Conservation (phyloP, 2,888 invertebrate species). For the Drosophila ezoana region DNA sequence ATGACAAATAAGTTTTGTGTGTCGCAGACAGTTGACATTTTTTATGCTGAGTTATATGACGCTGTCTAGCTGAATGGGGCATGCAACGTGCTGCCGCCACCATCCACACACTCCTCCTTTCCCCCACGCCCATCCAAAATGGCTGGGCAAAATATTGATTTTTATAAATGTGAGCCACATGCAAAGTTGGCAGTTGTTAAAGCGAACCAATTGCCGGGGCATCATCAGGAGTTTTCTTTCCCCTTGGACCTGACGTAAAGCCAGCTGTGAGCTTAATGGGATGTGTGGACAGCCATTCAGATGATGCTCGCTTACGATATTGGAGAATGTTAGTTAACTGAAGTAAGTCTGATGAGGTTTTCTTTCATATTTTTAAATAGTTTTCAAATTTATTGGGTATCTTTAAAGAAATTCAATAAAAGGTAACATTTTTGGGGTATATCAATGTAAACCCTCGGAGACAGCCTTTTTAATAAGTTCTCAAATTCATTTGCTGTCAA, state of each 20-base stretch:
- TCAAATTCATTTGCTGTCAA: too few relatives aligned
- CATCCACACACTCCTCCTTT: background rate
- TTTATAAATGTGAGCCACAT: conserved; percentile 72
- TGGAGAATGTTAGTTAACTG: background rate
- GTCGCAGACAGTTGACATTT: conserved; percentile 79
- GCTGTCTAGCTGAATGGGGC: conserved; percentile 57
- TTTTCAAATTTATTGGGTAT: too few relatives aligned
- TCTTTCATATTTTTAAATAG: background rate
- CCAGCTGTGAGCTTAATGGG: conserved; percentile 33
- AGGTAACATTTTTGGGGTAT: too few relatives aligned
- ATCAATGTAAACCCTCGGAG: too few relatives aligned
- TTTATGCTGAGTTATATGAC: conserved; percentile 73
- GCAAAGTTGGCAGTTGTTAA: conserved; percentile 76
- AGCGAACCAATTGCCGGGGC: conserved; percentile 57
- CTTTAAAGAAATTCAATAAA: too few relatives aligned
- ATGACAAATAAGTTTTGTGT: conserved; percentile 79
- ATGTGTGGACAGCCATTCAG: conserved; percentile 35
- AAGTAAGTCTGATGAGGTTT: background rate
- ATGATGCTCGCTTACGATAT: background rate
- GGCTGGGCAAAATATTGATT: conserved; percentile 66
- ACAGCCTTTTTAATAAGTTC: too few relatives aligned
- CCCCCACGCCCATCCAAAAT: conserved; percentile 28
- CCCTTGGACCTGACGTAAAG: conserved; percentile 10
- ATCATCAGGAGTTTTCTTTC: conserved; percentile 14
- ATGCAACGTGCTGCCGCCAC: conserved; percentile 34